These are phyloP conservation scores for Struthidea cinerea DNA, from an alignment of 2,113 vertebrate genomes.

Conservation along the genomic window DNA sequence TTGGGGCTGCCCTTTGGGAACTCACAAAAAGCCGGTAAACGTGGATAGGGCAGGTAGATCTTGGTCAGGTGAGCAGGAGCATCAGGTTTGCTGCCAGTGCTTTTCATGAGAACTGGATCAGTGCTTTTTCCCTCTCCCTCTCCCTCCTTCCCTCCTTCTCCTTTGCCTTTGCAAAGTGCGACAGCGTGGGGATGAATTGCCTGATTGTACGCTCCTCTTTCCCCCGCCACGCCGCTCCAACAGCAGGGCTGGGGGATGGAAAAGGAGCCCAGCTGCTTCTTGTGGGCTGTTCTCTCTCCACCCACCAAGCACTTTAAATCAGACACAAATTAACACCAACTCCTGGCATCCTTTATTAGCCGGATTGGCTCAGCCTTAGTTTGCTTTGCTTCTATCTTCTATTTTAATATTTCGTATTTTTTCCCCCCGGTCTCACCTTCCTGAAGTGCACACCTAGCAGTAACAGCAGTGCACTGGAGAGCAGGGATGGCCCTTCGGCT, in stretches of 20 bases:
- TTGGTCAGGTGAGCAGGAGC: not conserved
- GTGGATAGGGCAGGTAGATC: rapidly evolving
- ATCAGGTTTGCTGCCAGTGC: not conserved
- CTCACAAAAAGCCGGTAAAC: rapidly evolving
- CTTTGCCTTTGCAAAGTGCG: not conserved
- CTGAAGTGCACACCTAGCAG: not conserved
- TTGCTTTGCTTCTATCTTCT: constrained; percentile 26
- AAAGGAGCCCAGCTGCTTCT: constrained; percentile 64
- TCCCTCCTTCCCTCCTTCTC: not conserved
- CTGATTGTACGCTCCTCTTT: constrained; percentile 41
- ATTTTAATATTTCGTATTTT: not conserved
- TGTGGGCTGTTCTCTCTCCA: constrained; percentile 64
- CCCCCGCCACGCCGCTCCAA: constrained; percentile 6
- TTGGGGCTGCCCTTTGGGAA: not conserved
- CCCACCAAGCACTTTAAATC: constrained; percentile 66
- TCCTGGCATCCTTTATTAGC: constrained; percentile 48
- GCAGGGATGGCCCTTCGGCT: not conserved
- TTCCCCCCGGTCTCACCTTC: not conserved
- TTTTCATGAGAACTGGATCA: not conserved
- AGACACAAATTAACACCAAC: constrained; percentile 59
- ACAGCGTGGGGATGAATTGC: constrained; percentile 41
- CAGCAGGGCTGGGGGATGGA: constrained; percentile 67
- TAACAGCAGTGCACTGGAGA: not conserved
- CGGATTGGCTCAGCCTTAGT: not conserved
- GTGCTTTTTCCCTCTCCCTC: not conserved